phyloP scores from a whole-genome alignment of 2,113 vertebrate species.

The Anhinga rufa region DNA sequence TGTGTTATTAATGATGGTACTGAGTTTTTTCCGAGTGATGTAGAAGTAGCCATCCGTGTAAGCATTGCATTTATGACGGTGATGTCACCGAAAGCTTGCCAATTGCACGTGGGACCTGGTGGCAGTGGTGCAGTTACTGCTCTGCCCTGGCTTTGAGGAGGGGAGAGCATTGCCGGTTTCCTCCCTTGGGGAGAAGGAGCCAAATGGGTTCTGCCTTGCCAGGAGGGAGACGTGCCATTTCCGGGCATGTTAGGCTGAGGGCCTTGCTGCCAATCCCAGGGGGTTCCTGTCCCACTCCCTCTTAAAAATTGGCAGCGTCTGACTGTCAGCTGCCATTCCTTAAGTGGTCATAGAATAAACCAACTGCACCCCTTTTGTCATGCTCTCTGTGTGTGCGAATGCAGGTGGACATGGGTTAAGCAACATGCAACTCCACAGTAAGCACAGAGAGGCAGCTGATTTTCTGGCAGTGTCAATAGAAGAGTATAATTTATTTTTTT shows the following conservation, averaged over 20 bases:
- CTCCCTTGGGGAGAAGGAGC: background rate
- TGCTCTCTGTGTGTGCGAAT: background rate
- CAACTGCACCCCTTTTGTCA: conserved; percentile 2
- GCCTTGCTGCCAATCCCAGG: background rate
- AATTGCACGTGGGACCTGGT: background rate
- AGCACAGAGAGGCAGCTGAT: conserved; percentile 39
- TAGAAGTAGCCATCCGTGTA: conserved; percentile 19
- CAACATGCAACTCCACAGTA: background rate
- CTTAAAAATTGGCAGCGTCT: conserved; percentile 56
- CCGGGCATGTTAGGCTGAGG: background rate
- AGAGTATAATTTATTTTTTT: background rate
- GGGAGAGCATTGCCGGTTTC: background rate
- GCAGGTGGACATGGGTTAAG: conserved; percentile 53
- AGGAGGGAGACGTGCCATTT: conserved; percentile 31
- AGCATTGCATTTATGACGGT: conserved; percentile 22
- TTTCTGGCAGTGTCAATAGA: conserved; percentile 20
- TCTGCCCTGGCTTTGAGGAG: background rate
- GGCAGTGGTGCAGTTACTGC: background rate
- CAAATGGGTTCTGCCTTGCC: background rate
- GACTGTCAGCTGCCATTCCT: conserved; percentile 63
- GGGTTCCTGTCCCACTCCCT: conserved; percentile 35
- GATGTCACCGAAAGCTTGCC: conserved; percentile 50
- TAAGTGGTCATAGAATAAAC: conserved; percentile 49
- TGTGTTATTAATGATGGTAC: conserved; percentile 46
- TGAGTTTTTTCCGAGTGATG: conserved; percentile 57